Base-by-base conservation (phyloP, 2,113 vertebrate genomes). In the Planiliza haematocheilus region DNA sequence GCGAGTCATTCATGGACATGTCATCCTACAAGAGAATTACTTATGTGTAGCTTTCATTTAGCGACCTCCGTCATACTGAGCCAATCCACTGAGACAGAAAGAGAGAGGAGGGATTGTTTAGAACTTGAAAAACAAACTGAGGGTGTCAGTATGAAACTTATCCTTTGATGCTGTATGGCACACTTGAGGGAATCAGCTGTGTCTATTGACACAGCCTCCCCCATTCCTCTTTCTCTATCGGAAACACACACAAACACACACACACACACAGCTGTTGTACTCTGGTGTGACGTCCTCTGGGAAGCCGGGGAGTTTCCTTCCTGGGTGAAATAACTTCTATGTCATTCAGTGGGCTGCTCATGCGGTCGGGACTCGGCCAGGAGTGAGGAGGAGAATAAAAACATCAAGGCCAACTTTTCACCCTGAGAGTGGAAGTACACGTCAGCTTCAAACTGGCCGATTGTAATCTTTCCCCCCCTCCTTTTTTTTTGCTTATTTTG, bases 221-320 rank as follows among this genome's bases (percentile, higher is more conserved):
- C 46, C 49, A 57, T 48, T 57, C 63, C 55, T 55, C 24, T 9
- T 13, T 63, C 59, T 60, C 43, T 21, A 21, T 71, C 21, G 43
- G 12, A 71, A 74, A 62, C 45, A 63, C n/a, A 72, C 36, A 43
- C 62, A 59, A 39, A 62, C 43, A 45, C 12, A 42, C 39, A 39
- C 8, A 39, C 38, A 48, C 39, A 69, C 62, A 55, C 84, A 87
- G 86, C 85, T 91, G 89, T 42, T 36, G 50, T 10, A 24, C 39
- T 82, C 79, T 90, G 83, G 67, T 74, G 70, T 62, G 72, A 78
- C 36, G 21, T 83, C 53, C 43, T 85, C 36, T 57, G 76, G 81
- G 74, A 84, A 73, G 41, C 42, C 72, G 70, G 91, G 89, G 88
- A 86, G 76, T 91, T 90, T 91, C 85, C 86, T 90, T 83, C 78